Evolutionary conservation across 2,113 vertebrate species (phyloP), one percentile per base, ranked within the genome.

Genomic region (Hippocampus abdominalis): DNA sequence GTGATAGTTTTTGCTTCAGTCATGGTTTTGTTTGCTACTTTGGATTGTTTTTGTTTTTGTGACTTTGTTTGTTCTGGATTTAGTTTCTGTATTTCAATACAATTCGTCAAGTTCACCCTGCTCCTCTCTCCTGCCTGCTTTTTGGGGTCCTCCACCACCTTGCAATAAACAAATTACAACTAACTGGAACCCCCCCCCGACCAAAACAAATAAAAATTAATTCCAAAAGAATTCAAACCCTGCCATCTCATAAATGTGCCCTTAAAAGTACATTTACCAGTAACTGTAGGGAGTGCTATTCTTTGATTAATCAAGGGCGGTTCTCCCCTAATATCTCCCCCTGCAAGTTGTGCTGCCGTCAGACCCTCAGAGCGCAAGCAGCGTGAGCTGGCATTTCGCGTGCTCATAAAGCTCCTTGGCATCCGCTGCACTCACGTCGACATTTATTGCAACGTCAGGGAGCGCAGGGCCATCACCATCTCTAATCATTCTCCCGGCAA

Each of bases 401-500:
- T 78, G 70, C 73, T 81, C 75, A 82, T 81, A 68, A 79, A 73
- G 53, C 70, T 69, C 62, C 73, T 62, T 46, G 61, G 61, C 68
- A 64, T 66, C 53, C 27, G 44, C n/a, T 72, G 16, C 56, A 27
- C 56, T 73, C 64, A 74, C 25, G 59, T 70, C 62, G 36, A 11
- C 68, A 74, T 82, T 81, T 78, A 82, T 81, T 77, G 70, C 79
- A 40, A 53, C 73, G 77, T 82, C 76, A 80, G 61, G 53, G 44
- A 76, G 79, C 72, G 71, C 66, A 68, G 75, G 57, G 72, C 77
- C 72, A 73, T 81, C 84, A 72, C 81, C 80, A 70, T 69, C 69
- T 67, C 79, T 76, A 75, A 80, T 88, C 80, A 81, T 73, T 59
- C 70, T 63, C 74, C 68, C 69, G 72, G 78, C 73, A 75, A 59